Evolutionary conservation across 2,888 invertebrate species (phyloP).

Genomic region (Stenotaenia linearis): DNA sequence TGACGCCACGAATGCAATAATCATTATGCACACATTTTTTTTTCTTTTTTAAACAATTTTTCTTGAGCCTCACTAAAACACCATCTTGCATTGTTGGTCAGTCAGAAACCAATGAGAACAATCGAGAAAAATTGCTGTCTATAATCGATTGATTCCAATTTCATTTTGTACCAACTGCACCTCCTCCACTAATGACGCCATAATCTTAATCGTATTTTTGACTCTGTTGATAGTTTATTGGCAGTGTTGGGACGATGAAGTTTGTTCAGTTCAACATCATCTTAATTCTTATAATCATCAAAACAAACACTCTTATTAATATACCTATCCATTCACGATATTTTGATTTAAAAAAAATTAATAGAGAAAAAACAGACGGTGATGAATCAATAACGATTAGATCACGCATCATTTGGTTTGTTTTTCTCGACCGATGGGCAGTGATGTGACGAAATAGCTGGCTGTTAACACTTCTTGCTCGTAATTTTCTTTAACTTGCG

Average conservation of each 20-base stretch:
- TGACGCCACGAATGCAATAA: background rate
- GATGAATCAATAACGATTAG: background rate
- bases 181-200: background rate
- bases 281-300: background rate
- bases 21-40: background rate
- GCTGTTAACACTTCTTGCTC: background rate
- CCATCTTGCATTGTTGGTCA: background rate
- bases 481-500: too few relatives aligned
- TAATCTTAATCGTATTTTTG: background rate
- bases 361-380: background rate
- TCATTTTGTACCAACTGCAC: background rate
- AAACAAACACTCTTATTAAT: background rate
- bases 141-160: background rate
- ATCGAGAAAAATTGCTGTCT: background rate
- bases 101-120: background rate
- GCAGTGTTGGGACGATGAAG: background rate
- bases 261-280: background rate
- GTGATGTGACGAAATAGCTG: background rate
- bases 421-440: background rate
- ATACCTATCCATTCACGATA: background rate
- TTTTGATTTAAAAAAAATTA: background rate
- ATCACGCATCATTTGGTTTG: background rate
- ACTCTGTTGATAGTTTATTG: background rate
- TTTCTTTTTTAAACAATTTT: background rate
- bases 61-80: background rate